Evolutionary conservation across 2,113 vertebrate species (phyloP), one percentile per base, ranked within the genome.

Genomic region (Cyprinodon tularosa): DNA sequence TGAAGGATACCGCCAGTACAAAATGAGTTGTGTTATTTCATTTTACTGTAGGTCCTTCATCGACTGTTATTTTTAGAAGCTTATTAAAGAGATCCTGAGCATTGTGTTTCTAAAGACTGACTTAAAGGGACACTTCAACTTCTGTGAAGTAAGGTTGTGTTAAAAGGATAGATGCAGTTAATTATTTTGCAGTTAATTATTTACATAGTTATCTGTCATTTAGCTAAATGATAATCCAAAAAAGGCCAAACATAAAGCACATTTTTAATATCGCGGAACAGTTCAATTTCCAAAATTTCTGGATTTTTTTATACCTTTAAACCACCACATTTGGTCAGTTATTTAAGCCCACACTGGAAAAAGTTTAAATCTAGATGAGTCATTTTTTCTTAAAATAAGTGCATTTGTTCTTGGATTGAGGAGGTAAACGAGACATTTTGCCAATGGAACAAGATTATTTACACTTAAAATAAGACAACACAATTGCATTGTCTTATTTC

Each of bases 1-100:
- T 73, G 74, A 87, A 85, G 81, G 84, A 68, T 60, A 80, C 36
- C 62, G 0, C 0, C 2, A 29, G 36, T 39, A 60, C 17, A 17
- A 40, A 14, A 20, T 67, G 1, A 47, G 39, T 42, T n/a, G 17
- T 20, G 37, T 2, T 12, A 15, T 15, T 53, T 53, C 50, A 15
- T 53, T 53, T n/a, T 53, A 29, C 29, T 29, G 29, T 8, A 53
- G 17, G 50, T 53, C 17, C 2, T 45, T 8, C 44, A 10, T 45
- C 12, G 12, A 12, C 44, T 45, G 44, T 45, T 45, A 2, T 29
- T 57, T 77, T 3, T 0, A 72, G 22, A 14, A 0, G 1, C 20
- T 42, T 42, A 39, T 68, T 57, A 62, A 62, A n/a, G 0, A 15
- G 17, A 48, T 63, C 37, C 74, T 57, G 38, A 63, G 50, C 7